Percentiles rank a stretch among this genome's conserved stretches.
Evolutionary conservation across 2,888 invertebrate genomes (phyloP).

Genomic region (Epicampocera succincta): DNA sequence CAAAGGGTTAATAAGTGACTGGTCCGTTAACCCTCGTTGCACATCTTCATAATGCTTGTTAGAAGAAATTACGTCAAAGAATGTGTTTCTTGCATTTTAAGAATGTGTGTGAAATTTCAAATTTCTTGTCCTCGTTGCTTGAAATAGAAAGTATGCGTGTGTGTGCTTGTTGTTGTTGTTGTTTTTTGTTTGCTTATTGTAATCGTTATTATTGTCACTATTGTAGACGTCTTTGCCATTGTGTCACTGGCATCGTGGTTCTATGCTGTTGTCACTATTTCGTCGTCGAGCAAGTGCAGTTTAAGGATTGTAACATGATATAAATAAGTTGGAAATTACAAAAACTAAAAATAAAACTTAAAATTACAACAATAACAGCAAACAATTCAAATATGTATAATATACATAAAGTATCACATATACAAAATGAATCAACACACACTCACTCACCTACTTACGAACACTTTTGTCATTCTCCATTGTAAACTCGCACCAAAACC

Average conservation of each 20-base stretch:
- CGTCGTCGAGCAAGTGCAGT: constrained; percentile 58
- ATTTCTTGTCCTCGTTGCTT: constrained; percentile 45
- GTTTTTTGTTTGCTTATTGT: constrained; percentile 31
- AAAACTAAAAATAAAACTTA: constrained; percentile 33
- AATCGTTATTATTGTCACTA: constrained; percentile 58
- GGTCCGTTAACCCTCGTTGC: not conserved
- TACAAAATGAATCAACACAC: constrained; percentile 46
- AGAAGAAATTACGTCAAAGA: not conserved
- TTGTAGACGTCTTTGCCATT: constrained; percentile 52
- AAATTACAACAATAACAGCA: constrained; percentile 40
- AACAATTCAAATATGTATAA: constrained; percentile 60
- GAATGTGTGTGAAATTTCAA: constrained; percentile 34
- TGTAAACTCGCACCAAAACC: constrained; percentile 47
- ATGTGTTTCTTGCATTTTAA: constrained; percentile 18
- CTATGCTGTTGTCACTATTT: constrained; percentile 55
- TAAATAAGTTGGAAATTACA: constrained; percentile 65
- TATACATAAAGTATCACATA: constrained; percentile 61
- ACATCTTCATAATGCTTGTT: not conserved
- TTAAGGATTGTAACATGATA: constrained; percentile 67
- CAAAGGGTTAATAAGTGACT: too few relatives aligned
- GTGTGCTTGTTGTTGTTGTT: constrained; percentile 9
- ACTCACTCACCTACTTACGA: constrained; percentile 29
- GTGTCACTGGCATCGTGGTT: constrained; percentile 58
- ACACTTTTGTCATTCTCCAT: constrained; percentile 21
- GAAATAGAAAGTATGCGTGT: not conserved